A percentile compares a stretch with the other conserved stretches of the same genome.
These are phyloP conservation scores for Temnothorax longispinosus DNA, from an alignment of 1,140 invertebrate genomes.

Conservation along the genomic window DNA sequence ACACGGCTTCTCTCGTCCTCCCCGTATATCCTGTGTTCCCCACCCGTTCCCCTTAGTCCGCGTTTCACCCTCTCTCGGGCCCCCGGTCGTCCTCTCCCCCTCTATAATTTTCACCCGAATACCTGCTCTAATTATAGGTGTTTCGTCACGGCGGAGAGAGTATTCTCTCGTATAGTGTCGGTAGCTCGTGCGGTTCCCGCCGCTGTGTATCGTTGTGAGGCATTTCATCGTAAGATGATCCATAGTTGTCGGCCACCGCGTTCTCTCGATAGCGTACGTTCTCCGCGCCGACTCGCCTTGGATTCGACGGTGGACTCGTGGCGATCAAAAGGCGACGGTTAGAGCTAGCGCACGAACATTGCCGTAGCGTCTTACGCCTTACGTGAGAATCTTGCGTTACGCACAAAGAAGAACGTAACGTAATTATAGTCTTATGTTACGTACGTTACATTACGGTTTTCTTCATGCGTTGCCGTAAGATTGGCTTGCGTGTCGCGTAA, in stretches of 20 bases:
- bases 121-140: conserved; percentile 83
- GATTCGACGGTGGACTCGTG: neutral
- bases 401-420: too few species aligned
- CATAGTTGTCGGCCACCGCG: neutral
- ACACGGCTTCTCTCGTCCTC: conserved; percentile 58
- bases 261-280: neutral
- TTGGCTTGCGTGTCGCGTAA: too few species aligned
- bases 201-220: conserved; percentile 32
- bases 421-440: too few species aligned
- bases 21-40: conserved; percentile 41
- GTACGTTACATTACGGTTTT: too few species aligned
- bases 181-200: conserved; percentile 50
- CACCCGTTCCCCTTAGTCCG: neutral
- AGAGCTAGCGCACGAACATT: neutral
- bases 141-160: conserved; percentile 73
- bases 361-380: too few species aligned
- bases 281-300: conserved; percentile 5
- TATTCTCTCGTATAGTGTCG: conserved; percentile 61
- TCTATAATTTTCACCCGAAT: conserved; percentile 81
- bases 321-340: conserved; percentile 3
- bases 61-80: conserved; percentile 56
- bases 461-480: too few species aligned
- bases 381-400: too few species aligned
- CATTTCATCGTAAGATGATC: conserved; percentile 51
- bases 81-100: conserved; percentile 67